Evolutionary conservation across 2,797 vertebrate species (phyloP).

Genomic region (Trematomus bernacchii): DNA sequence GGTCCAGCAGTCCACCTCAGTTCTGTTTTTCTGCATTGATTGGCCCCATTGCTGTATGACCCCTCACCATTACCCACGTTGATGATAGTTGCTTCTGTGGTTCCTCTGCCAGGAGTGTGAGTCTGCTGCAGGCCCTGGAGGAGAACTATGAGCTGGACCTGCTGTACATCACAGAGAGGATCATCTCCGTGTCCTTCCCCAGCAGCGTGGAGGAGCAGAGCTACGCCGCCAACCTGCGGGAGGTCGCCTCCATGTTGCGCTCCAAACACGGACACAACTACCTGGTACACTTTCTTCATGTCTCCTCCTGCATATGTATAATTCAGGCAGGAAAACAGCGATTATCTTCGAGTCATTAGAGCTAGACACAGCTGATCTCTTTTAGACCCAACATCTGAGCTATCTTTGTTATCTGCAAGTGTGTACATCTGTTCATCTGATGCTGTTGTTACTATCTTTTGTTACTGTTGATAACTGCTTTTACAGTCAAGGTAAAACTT

Average conservation of each 20-base stretch:
- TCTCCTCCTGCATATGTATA: background rate
- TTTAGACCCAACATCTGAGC: background rate
- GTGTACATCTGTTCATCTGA: background rate
- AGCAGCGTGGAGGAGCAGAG: constrained; percentile 90
- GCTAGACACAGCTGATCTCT: too few species aligned
- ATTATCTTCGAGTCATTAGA: background rate
- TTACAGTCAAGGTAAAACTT: background rate
- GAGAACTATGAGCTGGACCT: constrained; percentile 97
- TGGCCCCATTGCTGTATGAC: background rate
- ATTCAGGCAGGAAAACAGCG: too few species aligned
- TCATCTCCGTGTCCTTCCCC: constrained; percentile 96
- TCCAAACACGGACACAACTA: constrained; percentile 97
- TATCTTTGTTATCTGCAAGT: constrained; percentile 1
- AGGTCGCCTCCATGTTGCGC: constrained; percentile 97
- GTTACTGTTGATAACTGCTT: background rate
- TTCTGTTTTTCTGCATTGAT: background rate
- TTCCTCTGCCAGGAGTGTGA: constrained; percentile 85
- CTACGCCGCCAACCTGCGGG: constrained; percentile 93
- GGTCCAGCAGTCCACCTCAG: background rate
- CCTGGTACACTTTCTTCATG: constrained; percentile 83
- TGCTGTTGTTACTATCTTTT: background rate
- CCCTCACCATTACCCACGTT: background rate
- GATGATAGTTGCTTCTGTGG: background rate
- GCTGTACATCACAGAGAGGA: constrained; percentile 97
- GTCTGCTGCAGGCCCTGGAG: constrained; percentile 89